Evolutionary conservation across 2,888 invertebrate genomes (phyloP).

Genomic region (Eueremaeus valkanovi): DNA sequence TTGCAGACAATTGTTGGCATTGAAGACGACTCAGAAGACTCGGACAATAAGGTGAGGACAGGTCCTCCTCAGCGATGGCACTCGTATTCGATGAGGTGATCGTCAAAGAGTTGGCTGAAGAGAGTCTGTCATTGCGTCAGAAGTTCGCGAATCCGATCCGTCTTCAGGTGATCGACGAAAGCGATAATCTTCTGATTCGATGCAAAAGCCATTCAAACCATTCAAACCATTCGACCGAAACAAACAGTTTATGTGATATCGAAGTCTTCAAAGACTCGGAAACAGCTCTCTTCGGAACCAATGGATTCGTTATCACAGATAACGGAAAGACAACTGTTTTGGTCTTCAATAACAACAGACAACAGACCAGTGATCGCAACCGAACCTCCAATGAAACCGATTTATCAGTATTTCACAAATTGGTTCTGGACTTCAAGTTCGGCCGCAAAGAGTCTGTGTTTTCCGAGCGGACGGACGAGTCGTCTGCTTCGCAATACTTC

Average conservation of each 20-base stretch:
- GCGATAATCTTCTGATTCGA: constrained; percentile 41
- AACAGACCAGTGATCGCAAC: constrained; percentile 36
- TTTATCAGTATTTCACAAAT: constrained; percentile 29
- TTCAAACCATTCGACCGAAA: constrained; percentile 11
- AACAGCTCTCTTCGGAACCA: constrained; percentile 44
- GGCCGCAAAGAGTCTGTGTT: constrained; percentile 41
- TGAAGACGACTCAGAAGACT: not conserved
- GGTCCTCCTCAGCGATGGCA: not conserved
- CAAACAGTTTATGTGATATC: constrained; percentile 43
- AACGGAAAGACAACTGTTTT: constrained; percentile 41
- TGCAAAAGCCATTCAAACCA: not conserved
- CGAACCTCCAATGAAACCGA: constrained; percentile 26
- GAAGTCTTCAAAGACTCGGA: constrained; percentile 46
- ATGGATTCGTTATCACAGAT: constrained; percentile 45
- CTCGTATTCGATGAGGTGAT: constrained; percentile 30
- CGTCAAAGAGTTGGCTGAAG: constrained; percentile 25
- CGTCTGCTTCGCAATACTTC: constrained; percentile 91
- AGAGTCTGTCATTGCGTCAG: not conserved
- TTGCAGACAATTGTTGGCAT: no score
- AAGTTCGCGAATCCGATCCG: not conserved
- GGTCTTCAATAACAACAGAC: constrained; percentile 41
- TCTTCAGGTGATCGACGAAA: constrained; percentile 41
- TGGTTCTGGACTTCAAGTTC: constrained; percentile 44
- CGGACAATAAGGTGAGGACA: not conserved
- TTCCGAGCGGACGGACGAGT: constrained; percentile 78